phyloP scores from a whole-genome alignment of 2,797 vertebrate genomes.

The Leptatherina wallacei region DNA sequence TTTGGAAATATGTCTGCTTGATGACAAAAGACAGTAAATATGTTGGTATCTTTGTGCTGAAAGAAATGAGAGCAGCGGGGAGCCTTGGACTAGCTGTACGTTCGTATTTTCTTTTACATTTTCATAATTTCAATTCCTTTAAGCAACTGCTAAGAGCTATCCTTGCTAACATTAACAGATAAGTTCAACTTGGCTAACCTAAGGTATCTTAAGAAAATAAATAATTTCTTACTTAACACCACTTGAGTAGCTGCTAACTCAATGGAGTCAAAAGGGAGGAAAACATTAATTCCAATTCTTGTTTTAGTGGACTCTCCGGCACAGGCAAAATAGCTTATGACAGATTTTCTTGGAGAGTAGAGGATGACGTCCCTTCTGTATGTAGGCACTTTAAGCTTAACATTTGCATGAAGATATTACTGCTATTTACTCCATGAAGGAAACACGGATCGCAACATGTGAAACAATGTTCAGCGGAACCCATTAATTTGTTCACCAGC shows the following conservation, averaged over 20 bases:
- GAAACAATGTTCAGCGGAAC: conserved; percentile 12
- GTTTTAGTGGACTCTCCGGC: conserved; percentile 30
- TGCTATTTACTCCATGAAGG: not conserved
- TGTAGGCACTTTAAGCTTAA: conserved; percentile 6
- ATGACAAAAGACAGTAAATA: conserved; percentile 41
- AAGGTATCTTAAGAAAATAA: conserved; percentile 38
- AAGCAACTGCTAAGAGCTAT: conserved; percentile 26
- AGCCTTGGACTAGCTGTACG: conserved; percentile 6
- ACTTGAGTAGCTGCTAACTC: conserved; percentile 41
- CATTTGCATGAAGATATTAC: conserved; percentile 30
- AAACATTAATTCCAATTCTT: conserved; percentile 46
- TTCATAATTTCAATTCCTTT: conserved; percentile 11
- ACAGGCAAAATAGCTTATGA: conserved; percentile 21
- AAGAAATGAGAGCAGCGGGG: conserved; percentile 24
- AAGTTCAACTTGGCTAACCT: conserved; percentile 25
- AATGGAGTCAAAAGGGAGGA: conserved; percentile 51
- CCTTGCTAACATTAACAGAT: conserved; percentile 23
- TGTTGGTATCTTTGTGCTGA: conserved; percentile 4
- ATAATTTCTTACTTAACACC: conserved; percentile 57
- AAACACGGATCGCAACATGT: conserved; percentile 8
- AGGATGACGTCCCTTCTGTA: conserved; percentile 13
- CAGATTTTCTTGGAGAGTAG: conserved; percentile 22
- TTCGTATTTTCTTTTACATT: not conserved
- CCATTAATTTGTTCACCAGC: conserved; percentile 43
- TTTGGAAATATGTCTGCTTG: conserved; percentile 26